Conservation (phyloP, 2,797 vertebrate species). For the Acanthurus lineatus region DNA sequence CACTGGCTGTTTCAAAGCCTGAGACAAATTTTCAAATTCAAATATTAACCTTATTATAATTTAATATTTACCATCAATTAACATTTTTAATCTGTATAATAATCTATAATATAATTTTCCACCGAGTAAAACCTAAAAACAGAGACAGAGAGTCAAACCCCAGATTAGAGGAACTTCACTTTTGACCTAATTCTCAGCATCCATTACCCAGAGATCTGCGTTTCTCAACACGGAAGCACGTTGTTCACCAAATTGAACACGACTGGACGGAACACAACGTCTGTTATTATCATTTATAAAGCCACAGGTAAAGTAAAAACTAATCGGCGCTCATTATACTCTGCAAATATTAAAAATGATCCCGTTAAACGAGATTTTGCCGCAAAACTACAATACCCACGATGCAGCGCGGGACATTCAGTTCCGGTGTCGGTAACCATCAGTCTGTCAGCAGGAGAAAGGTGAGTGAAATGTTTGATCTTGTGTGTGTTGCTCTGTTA, state of each 20-base stretch:
- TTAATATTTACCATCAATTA: too few species aligned
- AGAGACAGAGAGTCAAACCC: not conserved
- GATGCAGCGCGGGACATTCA: not conserved
- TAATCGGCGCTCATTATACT: not conserved
- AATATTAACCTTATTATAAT: too few species aligned
- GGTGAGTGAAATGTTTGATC: conserved; percentile 50
- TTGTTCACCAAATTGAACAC: not conserved
- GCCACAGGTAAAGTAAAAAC: rapidly evolving
- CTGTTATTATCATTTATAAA: not conserved
- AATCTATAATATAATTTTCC: too few species aligned
- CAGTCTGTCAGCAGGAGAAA: conserved; percentile 43
- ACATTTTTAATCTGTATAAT: too few species aligned
- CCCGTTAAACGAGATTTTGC: rapidly evolving
- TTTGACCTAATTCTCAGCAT: conserved; percentile 23
- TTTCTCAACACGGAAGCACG: not conserved
- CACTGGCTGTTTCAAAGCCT: too few species aligned
- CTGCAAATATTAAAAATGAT: rapidly evolving
- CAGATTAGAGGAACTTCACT: not conserved
- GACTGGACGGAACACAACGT: not conserved
- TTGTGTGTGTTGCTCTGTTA: conserved; percentile 35
- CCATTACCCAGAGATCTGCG: conserved; percentile 15
- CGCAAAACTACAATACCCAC: conserved; percentile 66
- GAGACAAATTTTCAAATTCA: too few species aligned
- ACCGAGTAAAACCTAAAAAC: not conserved
- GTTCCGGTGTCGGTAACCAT: conserved; percentile 56